Base-by-base conservation (phyloP, 2,888 invertebrate genomes). In the Oxytorus armatus region DNA sequence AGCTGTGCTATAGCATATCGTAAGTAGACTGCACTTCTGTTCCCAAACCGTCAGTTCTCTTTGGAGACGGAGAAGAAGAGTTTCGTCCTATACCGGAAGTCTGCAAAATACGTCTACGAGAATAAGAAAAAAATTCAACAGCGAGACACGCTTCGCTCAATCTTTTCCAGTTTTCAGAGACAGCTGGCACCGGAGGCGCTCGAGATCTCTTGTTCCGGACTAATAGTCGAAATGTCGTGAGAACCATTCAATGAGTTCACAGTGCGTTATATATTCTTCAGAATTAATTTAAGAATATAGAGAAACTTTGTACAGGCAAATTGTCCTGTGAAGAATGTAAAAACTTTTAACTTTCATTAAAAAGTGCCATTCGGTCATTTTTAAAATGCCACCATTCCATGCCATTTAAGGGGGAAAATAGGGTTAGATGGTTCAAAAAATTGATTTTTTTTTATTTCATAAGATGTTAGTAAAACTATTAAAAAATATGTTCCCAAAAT, bases 1-100 rank as follows among this genome's bases (percentile, higher is more conserved):
- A 85, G 82, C 82, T 87, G 61, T 16, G 18, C 33, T 68, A 66
- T 73, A 63, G 59, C 76, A 77, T 74, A 80, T 79, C 59, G 36
- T 51, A 23, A 59, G 66, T 55, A 57, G 21, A 51, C 44, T 69
- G 49, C 23, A n/a, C 16, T 33, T 55, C 65, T 51, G n/a, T 23
- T 47, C 8, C 25, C 39, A 39, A 16, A 23, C 16, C 29, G 16
- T 36, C 59, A 18, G 25, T 55, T 59, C 18, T 36, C 36, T 77
- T 44, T 21, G 8, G 10, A 75, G 36, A n/a, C n/a, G n/a, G 33
- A 53, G 59, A 18, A 4, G 23, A 33, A 68, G 77, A 74, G 25
- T 51, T 65, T 44, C 18, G 16, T 14, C 39, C 63, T n/a, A n/a
- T 68, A 77, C 78, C 78, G 77, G 75, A 75, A 77, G 82, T 73